Base-by-base conservation (phyloP, 2,888 invertebrate species). In the Amblyjoppa fuscipennis region DNA sequence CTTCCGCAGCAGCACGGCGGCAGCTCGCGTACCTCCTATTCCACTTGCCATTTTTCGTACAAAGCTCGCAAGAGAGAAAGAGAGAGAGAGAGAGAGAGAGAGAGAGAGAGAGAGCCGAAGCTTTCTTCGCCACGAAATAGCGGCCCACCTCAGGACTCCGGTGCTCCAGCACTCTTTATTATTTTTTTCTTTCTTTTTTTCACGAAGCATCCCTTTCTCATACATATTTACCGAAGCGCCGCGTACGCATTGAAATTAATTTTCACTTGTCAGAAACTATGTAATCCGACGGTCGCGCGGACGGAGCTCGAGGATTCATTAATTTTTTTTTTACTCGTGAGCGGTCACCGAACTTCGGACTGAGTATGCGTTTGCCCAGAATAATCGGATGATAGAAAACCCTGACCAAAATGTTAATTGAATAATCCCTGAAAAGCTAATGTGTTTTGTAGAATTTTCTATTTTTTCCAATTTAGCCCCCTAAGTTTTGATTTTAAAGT, bases 241-340 rank as follows among this genome's bases (percentile, higher is more conserved):
- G 49, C 34, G 16, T 49, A 45, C 20, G 41, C 78, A 76, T 79
- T 56, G 82, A 79, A 82, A 75, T 79, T 70, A 76, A 85, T 79
- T 85, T 82, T 76, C 64, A 84, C 74, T 84, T 75, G 4, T 74
- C 71, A 61, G 6, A n/a, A 45, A 45, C n/a, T 28, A 69, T 45
- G 5, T 13, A 66, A 61, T 51, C 20, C 25, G 41, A 16, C 49
- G 34, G 5, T 41, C 38, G 51, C 16, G 20, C 34, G 49, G 34
- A 59, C 7, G 20, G 5, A 25, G 41, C 11, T 2, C 41, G n/a
- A 41, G 3, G 68, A 38, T 34, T 28, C 25, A 28, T 45, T n/a
- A 25, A 66, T 53, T 51, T 13, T 13, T 56, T 45, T 51, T 16
- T 53, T 69, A 34, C 16, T 28, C 31, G 1, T 13, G 31, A 61